Conservation (phyloP, 2,797 vertebrate genomes). For the Alosa sapidissima region DNA sequence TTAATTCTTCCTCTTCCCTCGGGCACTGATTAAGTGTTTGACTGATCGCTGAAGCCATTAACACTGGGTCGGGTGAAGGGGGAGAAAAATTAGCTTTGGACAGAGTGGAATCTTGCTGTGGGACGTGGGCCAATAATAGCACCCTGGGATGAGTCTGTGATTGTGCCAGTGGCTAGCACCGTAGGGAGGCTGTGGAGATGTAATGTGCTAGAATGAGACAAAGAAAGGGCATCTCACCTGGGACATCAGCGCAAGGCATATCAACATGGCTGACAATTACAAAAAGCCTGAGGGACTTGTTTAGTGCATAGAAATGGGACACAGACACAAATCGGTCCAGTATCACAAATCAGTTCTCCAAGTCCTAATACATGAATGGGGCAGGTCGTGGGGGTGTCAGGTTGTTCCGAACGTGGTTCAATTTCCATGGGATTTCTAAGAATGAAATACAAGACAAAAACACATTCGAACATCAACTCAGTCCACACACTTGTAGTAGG, state of each 20-base stretch:
- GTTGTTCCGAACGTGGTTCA: background rate
- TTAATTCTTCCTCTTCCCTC: conserved; percentile 24
- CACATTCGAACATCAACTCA: background rate
- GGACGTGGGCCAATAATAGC: conserved; percentile 3
- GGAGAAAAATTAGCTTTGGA: conserved; percentile 17
- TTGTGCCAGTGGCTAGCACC: background rate
- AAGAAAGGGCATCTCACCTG: background rate
- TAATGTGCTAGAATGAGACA: background rate
- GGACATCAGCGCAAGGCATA: background rate
- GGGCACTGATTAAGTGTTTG: conserved; percentile 44
- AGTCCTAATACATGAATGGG: background rate
- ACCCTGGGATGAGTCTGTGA: conserved; percentile 10
- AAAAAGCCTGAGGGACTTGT: background rate
- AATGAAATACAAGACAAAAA: background rate
- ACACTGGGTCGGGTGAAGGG: background rate
- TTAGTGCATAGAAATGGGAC: background rate
- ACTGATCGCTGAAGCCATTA: conserved; percentile 33
- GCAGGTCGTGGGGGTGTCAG: background rate
- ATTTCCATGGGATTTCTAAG: background rate
- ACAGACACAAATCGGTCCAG: background rate
- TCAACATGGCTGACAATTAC: background rate
- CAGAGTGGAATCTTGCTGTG: background rate
- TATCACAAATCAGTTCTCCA: background rate
- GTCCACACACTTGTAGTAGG: background rate
- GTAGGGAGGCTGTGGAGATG: background rate